Conservation (phyloP, 2,888 invertebrate species). For the Xanthia togata region DNA sequence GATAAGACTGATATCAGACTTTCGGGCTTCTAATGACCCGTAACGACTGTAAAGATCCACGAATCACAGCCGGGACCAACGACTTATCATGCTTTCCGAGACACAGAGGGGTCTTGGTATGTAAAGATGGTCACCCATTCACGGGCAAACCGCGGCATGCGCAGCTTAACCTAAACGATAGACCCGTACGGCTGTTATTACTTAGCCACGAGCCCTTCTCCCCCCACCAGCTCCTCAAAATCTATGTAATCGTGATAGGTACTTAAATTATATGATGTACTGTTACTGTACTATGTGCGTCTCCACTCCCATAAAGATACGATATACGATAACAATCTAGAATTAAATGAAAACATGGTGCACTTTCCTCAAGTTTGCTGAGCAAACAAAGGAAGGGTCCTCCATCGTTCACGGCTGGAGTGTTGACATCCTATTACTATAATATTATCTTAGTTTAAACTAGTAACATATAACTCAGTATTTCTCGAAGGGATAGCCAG, state of each 20-base stretch:
- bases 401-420: neutral
- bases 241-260: neutral
- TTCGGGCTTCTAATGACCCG: no score
- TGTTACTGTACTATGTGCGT: no score
- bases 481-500: neutral
- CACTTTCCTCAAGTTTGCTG: conserved; percentile 28
- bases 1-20: no score
- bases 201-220: no score
- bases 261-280: neutral
- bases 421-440: neutral
- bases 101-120: no score
- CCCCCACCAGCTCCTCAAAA: neutral
- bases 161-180: no score
- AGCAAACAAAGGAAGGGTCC: conserved; percentile 10
- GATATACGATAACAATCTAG: neutral
- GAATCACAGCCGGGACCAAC: no score
- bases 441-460: conserved; percentile 7
- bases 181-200: no score
- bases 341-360: conserved; percentile 46
- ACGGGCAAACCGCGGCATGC: no score
- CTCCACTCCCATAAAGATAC: neutral
- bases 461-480: neutral
- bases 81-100: no score
- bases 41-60: no score
- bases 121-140: no score